These are phyloP conservation scores for Penaeus chinensis DNA, from an alignment of 1,140 invertebrate genomes.

Conservation along the genomic window DNA sequence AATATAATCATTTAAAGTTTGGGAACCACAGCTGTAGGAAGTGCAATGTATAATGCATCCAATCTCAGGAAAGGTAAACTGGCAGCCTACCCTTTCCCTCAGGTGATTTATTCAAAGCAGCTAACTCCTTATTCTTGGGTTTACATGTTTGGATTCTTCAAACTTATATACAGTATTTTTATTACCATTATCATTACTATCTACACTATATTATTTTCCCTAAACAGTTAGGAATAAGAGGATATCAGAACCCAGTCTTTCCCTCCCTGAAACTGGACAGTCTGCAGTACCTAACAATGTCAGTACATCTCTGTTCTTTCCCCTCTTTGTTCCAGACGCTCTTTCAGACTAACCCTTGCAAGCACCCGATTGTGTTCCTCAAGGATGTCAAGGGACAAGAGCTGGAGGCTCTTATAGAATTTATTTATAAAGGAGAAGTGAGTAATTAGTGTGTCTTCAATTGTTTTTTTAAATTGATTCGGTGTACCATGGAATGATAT, in stretches of 20 bases:
- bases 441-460: slow-evolving; percentile 8
- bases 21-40: too few relatives aligned
- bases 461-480: not conserved
- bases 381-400: slow-evolving; percentile 67
- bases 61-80: too few relatives aligned
- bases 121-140: too few relatives aligned
- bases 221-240: too few relatives aligned
- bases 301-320: not conserved
- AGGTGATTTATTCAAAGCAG: too few relatives aligned
- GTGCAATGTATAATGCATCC: not conserved
- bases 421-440: slow-evolving; percentile 69
- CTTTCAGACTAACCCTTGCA: slow-evolving; percentile 90
- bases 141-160: too few relatives aligned
- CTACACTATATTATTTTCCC: too few relatives aligned
- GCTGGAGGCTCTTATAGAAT: slow-evolving; percentile 68
- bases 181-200: too few relatives aligned
- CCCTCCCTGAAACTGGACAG: too few relatives aligned
- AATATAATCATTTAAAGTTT: too few relatives aligned
- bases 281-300: not conserved
- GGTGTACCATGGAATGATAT: not conserved
- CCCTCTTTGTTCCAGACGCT: slow-evolving; percentile 76
- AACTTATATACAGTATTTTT: too few relatives aligned
- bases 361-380: slow-evolving; percentile 85
- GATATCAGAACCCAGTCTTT: not conserved
- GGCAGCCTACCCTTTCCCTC: too few relatives aligned